Conservation (phyloP, 2,113 vertebrate species). For the Puntigrus tetrazona region DNA sequence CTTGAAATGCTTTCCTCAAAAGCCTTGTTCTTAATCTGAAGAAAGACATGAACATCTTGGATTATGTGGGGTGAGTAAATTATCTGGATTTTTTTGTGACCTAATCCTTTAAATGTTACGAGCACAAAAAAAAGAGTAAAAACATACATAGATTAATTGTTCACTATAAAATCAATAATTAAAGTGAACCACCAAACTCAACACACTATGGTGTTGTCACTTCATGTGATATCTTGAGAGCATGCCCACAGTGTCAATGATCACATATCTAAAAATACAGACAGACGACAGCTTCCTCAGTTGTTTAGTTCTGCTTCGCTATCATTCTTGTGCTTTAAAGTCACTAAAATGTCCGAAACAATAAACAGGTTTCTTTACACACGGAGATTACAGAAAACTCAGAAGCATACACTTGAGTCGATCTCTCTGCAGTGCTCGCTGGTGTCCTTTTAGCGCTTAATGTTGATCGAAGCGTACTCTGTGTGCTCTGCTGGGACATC, state of each 20-base stretch:
- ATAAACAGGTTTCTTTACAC: neutral
- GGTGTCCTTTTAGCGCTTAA: neutral
- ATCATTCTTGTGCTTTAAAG: neutral
- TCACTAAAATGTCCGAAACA: neutral
- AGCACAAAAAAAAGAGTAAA: neutral
- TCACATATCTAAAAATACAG: neutral
- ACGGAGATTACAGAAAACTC: neutral
- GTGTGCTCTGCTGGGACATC: neutral
- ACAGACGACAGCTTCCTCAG: neutral
- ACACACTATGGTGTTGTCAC: neutral
- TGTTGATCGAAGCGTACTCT: neutral
- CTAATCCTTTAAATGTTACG: neutral
- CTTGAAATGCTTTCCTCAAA: no score
- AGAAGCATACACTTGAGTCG: neutral
- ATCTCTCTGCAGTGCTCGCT: neutral
- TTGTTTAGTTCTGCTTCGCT: neutral
- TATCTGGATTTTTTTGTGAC: no score
- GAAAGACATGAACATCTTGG: no score
- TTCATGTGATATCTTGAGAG: neutral
- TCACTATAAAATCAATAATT: neutral
- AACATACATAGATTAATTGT: neutral
- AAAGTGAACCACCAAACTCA: neutral
- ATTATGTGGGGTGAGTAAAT: no score
- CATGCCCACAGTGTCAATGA: neutral
- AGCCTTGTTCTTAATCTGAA: no score